These are phyloP conservation scores for Columba guinea DNA, from an alignment of 2,797 vertebrate species.

Conservation along the genomic window DNA sequence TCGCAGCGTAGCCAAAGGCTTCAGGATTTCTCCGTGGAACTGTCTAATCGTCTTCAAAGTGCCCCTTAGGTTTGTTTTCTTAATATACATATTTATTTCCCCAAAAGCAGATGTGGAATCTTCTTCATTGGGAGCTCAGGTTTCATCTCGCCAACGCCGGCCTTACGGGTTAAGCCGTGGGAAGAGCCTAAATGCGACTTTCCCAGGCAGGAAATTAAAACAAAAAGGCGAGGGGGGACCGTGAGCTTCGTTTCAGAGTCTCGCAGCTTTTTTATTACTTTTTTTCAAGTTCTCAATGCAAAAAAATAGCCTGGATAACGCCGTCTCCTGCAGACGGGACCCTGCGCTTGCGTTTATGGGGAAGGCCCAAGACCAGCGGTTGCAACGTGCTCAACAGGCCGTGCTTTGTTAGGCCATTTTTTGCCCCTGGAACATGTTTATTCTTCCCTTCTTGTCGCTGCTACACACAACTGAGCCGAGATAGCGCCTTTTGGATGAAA, in stretches of 20 bases:
- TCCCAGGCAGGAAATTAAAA: background rate
- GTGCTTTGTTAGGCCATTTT: background rate
- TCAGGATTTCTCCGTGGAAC: background rate
- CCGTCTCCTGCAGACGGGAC: background rate
- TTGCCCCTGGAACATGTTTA: background rate
- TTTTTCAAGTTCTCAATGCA: background rate
- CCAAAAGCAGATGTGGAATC: background rate
- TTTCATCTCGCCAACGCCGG: background rate
- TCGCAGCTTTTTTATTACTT: background rate
- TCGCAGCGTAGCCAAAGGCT: background rate
- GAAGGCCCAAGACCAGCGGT: background rate
- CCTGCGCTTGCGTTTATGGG: accelerated
- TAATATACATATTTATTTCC: background rate
- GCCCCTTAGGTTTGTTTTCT: background rate
- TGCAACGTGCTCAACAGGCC: background rate
- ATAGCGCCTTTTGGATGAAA: background rate
- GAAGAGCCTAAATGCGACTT: background rate
- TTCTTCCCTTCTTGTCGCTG: background rate
- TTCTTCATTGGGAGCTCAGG: background rate
- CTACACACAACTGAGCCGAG: background rate
- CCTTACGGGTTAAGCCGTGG: background rate
- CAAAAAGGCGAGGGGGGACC: background rate
- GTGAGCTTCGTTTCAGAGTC: background rate
- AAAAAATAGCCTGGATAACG: background rate
- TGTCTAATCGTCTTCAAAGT: background rate